Evolutionary conservation across 2,797 vertebrate species (phyloP).

Genomic region (Peromyscus eremicus): DNA sequence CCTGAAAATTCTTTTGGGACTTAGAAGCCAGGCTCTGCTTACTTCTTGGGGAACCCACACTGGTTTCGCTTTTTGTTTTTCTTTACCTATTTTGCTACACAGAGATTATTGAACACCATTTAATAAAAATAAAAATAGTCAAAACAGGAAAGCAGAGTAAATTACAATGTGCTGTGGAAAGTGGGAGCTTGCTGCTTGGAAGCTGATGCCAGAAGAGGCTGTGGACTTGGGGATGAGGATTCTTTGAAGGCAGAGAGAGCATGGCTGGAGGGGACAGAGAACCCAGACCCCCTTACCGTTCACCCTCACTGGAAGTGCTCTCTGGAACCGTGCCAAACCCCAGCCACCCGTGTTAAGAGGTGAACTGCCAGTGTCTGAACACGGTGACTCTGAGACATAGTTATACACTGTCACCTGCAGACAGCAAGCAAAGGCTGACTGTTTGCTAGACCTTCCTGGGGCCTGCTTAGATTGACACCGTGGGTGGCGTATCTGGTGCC

Average conservation of each 20-base stretch:
- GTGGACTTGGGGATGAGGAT: neutral
- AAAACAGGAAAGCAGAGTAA: constrained; percentile 49
- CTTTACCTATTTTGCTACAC: neutral
- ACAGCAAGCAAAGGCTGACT: neutral
- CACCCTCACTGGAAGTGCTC: neutral
- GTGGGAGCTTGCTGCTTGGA: neutral
- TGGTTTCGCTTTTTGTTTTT: neutral
- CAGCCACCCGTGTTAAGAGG: accelerated
- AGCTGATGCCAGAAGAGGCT: neutral
- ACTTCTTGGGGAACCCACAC: neutral
- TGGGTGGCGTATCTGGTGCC: accelerated
- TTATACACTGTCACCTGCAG: neutral
- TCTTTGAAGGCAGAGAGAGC: neutral
- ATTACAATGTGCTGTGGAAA: neutral
- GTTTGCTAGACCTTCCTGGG: neutral
- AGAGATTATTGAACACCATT: constrained; percentile 38
- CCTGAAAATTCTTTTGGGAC: neutral
- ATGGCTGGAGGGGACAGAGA: neutral
- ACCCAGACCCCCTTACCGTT: neutral
- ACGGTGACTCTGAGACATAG: neutral
- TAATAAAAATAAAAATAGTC: constrained; percentile 66
- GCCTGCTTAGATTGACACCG: neutral
- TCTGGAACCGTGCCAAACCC: neutral
- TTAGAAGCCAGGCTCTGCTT: neutral
- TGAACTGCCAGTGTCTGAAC: neutral